Percentiles rank a stretch among this genome's conserved stretches.
Conservation (phyloP, 2,113 vertebrate species). For the Colius striatus region DNA sequence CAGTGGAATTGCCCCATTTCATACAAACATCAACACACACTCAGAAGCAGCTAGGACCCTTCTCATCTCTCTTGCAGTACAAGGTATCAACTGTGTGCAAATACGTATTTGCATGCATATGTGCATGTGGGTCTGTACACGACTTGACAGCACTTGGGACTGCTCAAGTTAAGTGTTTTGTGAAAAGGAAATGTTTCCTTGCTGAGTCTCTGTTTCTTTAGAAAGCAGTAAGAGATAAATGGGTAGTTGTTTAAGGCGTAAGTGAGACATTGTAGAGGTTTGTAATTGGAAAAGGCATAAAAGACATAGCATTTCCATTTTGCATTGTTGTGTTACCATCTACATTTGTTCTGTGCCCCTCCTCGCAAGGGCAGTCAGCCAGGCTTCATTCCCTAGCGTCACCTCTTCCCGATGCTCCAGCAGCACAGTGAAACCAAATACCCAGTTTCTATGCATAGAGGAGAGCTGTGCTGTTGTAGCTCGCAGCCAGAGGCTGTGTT, state of each 20-base stretch:
- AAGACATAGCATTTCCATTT: background rate
- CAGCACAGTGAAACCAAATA: background rate
- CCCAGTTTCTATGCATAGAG: background rate
- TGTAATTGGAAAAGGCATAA: background rate
- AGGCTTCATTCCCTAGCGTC: fast-evolving
- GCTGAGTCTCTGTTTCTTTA: background rate
- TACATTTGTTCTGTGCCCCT: fast-evolving
- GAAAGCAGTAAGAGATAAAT: background rate
- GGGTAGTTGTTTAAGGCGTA: background rate
- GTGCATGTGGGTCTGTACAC: background rate
- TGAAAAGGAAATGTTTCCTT: background rate
- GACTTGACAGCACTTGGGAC: background rate
- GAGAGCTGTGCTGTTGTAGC: background rate
- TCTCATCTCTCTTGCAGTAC: background rate
- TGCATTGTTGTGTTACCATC: background rate
- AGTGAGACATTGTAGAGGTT: background rate
- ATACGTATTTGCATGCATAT: background rate
- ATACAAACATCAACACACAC: background rate
- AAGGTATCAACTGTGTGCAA: background rate
- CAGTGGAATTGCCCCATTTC: background rate
- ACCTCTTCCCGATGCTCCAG: fast-evolving
- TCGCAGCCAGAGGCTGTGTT: background rate
- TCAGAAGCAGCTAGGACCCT: background rate
- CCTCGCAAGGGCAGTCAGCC: background rate
- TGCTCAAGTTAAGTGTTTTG: background rate